A percentile compares a stretch with the other conserved stretches of the same genome.
Conservation (phyloP, 2,797 vertebrate genomes). For the Gastrophryne carolinensis region DNA sequence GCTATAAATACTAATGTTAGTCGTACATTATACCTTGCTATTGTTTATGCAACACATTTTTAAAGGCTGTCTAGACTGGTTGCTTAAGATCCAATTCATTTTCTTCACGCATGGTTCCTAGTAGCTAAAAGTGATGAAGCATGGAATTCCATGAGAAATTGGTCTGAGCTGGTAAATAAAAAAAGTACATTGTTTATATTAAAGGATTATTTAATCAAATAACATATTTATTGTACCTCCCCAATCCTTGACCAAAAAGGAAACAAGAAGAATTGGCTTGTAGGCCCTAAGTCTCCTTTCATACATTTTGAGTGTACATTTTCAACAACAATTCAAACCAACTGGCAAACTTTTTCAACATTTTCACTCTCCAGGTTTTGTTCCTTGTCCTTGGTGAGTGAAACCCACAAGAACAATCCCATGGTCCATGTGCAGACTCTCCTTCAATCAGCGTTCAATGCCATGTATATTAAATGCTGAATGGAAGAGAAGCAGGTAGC, state of each 20-base stretch:
- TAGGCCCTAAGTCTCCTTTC: background rate
- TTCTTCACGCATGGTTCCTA: background rate
- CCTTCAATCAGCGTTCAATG: too few relatives aligned
- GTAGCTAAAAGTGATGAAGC: constrained; percentile 31
- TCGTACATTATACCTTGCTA: background rate
- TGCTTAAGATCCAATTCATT: constrained; percentile 30
- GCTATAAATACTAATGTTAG: background rate
- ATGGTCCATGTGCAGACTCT: too few relatives aligned
- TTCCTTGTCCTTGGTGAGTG: too few relatives aligned
- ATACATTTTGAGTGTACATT: too few relatives aligned
- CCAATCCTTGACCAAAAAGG: constrained; percentile 22
- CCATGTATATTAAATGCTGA: too few relatives aligned
- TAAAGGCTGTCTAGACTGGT: constrained; percentile 28
- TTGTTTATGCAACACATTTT: background rate
- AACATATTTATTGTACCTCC: constrained; percentile 20
- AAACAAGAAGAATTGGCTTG: background rate
- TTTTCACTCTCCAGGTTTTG: too few relatives aligned
- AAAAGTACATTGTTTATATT: constrained; percentile 13
- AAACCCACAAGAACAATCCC: too few relatives aligned
- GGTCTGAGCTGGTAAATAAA: background rate
- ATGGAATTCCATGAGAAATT: constrained; percentile 17
- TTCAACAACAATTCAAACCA: too few relatives aligned
- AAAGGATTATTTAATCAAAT: constrained; percentile 1
- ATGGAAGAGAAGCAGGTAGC: too few relatives aligned
- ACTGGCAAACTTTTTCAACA: too few relatives aligned